These are phyloP conservation scores for Oriolus oriolus DNA, from an alignment of 2,113 vertebrate genomes.

Conservation along the genomic window DNA sequence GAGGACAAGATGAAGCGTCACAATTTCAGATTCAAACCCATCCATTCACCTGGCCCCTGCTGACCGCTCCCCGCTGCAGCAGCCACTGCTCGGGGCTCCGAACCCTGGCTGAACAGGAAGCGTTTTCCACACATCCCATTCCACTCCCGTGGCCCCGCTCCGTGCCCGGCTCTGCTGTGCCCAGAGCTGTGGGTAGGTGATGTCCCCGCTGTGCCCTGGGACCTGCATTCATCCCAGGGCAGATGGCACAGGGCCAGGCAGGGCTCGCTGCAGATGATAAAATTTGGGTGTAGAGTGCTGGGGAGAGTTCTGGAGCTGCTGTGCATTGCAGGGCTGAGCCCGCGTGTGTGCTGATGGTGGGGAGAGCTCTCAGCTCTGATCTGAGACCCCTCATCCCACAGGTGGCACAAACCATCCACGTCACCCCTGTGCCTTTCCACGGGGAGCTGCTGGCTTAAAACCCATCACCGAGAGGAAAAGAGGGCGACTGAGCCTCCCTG, in stretches of 20 bases:
- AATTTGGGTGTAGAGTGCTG: neutral
- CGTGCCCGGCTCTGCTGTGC: rapidly evolving
- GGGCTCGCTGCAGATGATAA: neutral
- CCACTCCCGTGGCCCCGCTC: neutral
- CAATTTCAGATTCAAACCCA: neutral
- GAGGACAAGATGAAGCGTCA: neutral
- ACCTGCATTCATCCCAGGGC: neutral
- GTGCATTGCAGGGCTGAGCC: neutral
- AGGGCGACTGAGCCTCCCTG: rapidly evolving
- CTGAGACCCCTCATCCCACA: neutral
- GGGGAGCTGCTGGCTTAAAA: neutral
- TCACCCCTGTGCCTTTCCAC: neutral
- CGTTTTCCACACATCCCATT: neutral
- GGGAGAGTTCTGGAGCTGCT: neutral
- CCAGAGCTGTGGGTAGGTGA: neutral
- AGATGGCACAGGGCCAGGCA: neutral
- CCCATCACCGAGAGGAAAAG: rapidly evolving
- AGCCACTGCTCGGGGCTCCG: neutral
- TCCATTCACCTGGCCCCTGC: neutral
- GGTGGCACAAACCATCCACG: rapidly evolving
- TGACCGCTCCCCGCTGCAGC: neutral
- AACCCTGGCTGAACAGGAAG: neutral
- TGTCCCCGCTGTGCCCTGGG: neutral
- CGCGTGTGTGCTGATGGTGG: neutral
- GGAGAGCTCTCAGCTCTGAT: too few species aligned